A percentile compares a stretch with the other conserved stretches of the same genome.
Conservation (phyloP, 2,888 invertebrate genomes). For the Harpalus rufipes region DNA sequence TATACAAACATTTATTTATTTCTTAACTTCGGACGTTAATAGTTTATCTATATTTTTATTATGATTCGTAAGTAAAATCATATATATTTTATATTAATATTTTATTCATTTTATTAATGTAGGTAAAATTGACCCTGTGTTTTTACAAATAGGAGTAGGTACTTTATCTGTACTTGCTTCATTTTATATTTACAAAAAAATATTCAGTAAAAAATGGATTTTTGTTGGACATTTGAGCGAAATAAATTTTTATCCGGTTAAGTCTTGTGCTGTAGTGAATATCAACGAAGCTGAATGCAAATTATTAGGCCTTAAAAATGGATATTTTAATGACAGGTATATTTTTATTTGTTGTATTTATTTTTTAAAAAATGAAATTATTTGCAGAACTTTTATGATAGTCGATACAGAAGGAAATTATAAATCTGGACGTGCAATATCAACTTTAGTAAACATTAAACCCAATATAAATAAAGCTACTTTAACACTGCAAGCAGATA, state of each 20-base stretch:
- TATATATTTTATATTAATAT: not conserved
- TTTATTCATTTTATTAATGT: conserved; percentile 7
- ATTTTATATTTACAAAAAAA: conserved; percentile 27
- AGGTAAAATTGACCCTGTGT: conserved; percentile 6
- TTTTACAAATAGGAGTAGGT: conserved; percentile 29
- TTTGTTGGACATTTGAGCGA: conserved; percentile 39
- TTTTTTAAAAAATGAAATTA: not conserved
- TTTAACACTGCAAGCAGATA: conserved; percentile 29
- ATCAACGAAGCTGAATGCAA: conserved; percentile 39
- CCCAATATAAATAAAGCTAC: conserved; percentile 26
- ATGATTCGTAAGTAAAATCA: conserved; percentile 26
- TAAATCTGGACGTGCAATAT: conserved; percentile 31
- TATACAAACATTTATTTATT: not conserved
- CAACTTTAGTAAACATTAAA: conserved; percentile 49
- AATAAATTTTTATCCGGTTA: conserved; percentile 41
- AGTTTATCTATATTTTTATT: not conserved
- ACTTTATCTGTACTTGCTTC: conserved; percentile 14
- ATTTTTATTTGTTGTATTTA: not conserved
- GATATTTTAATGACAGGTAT: conserved; percentile 43
- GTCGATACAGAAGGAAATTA: conserved; percentile 36
- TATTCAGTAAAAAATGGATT: conserved; percentile 49
- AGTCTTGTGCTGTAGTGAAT: conserved; percentile 41
- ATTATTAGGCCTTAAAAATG: conserved; percentile 34
- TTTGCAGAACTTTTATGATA: conserved; percentile 55
- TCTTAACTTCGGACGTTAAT: conserved; percentile 9